A percentile compares a stretch with the other conserved stretches of the same genome.
These are phyloP conservation scores for Byasa hedistus DNA, from an alignment of 2,888 invertebrate species.

Conservation along the genomic window DNA sequence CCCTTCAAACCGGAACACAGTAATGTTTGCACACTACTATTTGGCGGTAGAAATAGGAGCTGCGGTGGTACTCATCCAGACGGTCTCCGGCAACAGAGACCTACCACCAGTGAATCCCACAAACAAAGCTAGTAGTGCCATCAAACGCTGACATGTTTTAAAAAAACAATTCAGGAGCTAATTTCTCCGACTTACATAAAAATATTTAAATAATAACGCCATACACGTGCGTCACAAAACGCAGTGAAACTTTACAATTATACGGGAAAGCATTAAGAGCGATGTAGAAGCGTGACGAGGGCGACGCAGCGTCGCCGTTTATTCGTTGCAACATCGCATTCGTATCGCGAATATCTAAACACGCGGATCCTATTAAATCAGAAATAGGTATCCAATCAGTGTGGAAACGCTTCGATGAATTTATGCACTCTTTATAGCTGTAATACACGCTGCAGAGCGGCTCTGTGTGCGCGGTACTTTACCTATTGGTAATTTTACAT, in stretches of 20 bases:
- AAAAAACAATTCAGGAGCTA: no score
- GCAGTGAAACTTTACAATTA: slow-evolving; percentile 13
- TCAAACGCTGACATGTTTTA: no score
- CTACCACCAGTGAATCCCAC: no score
- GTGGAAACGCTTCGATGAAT: slow-evolving; percentile 50
- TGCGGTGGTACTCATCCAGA: no score
- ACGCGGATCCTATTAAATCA: slow-evolving; percentile 58
- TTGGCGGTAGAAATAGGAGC: no score
- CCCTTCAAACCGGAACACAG: no score
- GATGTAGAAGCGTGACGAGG: slow-evolving; percentile 15
- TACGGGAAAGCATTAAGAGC: slow-evolving; percentile 5
- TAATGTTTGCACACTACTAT: no score
- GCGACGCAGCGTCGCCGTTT: slow-evolving; percentile 10
- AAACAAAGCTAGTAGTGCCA: no score
- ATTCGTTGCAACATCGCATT: slow-evolving; percentile 31
- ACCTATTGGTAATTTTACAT: not conserved
- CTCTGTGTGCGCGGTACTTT: slow-evolving; percentile 22
- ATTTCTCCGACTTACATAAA: no score
- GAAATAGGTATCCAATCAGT: slow-evolving; percentile 71
- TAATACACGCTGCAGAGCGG: slow-evolving; percentile 32
- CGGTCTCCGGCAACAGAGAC: no score
- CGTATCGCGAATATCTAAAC: slow-evolving; percentile 53
- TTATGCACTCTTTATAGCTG: slow-evolving; percentile 55
- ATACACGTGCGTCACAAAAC: slow-evolving; percentile 3
- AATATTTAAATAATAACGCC: not conserved